phyloP scores from a whole-genome alignment of 2,888 invertebrate genomes.

The Glaucopsyche alexis region DNA sequence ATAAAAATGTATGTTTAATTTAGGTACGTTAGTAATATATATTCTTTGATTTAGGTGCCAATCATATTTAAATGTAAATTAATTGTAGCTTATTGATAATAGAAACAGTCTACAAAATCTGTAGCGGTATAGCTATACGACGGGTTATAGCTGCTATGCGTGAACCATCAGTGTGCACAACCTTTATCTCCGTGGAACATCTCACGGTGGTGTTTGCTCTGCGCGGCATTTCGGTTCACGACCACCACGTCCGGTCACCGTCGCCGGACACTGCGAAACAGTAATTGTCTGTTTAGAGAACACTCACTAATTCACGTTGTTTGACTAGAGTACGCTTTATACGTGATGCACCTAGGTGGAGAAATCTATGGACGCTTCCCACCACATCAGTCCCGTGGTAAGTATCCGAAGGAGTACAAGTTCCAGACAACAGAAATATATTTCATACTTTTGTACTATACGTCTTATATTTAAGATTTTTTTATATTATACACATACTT shows the following conservation, averaged over 20 bases:
- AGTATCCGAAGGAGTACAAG: too few species aligned
- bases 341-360: constrained; percentile 17
- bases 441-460: too few species aligned
- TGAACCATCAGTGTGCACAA: constrained; percentile 44
- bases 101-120: neutral
- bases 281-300: constrained; percentile 37
- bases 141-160: neutral
- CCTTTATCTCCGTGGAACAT: constrained; percentile 49
- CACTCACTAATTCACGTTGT: constrained; percentile 40
- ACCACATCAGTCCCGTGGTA: too few species aligned
- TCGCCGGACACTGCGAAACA: constrained; percentile 61
- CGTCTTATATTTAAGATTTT: too few species aligned
- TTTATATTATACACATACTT: too few species aligned
- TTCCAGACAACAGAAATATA: too few species aligned
- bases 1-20: too few species aligned
- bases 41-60: too few species aligned
- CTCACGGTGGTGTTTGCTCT: constrained; percentile 64
- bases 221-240: constrained; percentile 57
- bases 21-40: too few species aligned
- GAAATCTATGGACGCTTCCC: constrained; percentile 13
- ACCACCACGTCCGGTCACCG: constrained; percentile 55
- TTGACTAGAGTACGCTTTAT: constrained; percentile 16
- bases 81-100: neutral
- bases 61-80: too few species aligned
- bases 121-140: neutral